Evolutionary conservation across 2,888 invertebrate species (phyloP), one percentile per base, ranked within the genome.

Genomic region (Spodoptera exigua): DNA sequence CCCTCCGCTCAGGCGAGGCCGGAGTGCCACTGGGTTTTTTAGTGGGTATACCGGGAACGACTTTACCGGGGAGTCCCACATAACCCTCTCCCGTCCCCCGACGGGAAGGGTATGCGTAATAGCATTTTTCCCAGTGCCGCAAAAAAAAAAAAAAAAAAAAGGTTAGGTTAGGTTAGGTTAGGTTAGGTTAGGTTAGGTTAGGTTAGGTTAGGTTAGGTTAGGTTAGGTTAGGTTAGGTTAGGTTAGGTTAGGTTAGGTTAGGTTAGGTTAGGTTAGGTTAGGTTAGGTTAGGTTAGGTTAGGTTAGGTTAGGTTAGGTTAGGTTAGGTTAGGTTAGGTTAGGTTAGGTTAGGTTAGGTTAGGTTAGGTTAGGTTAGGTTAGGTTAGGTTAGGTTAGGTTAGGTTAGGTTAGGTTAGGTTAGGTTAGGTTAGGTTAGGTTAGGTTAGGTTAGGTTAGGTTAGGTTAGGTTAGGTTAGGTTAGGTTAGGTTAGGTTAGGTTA

Each of bases 171-270:
- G 63, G 67, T 70, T 70, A 61, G 74, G 67, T 76, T 72, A 64
- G 70, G 72, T 77, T 76, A 62, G 76, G 74, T 79, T 79, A 60
- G 77, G 76, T 78, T 79, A 60, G 76, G 68, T 78, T 71, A 58
- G 76, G 74, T 74, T 74, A 60, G 74, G 70, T 72, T 74, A 56
- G 77, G 72, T 76, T 77, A 59, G 76, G 71, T 76, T 70, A 61
- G 41, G 60, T 48, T 61, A 41, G 68, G 58, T 68, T 54, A 45
- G 68, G 65, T 45, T 45, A 45, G 77, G 71, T 74, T 70, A 61
- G 77, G 71, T 68, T 58, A 61, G 61, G 63, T 69, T 60, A 54
- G 66, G 68, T 65, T 66, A 56, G 74, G 68, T 71, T 68, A 59
- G 70, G 70, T 69, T 70, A 54, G 70, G 67, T 68, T 69, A 58